These are phyloP conservation scores for Drosophila baimaii DNA, from an alignment of 1,140 invertebrate genomes.

Conservation along the genomic window DNA sequence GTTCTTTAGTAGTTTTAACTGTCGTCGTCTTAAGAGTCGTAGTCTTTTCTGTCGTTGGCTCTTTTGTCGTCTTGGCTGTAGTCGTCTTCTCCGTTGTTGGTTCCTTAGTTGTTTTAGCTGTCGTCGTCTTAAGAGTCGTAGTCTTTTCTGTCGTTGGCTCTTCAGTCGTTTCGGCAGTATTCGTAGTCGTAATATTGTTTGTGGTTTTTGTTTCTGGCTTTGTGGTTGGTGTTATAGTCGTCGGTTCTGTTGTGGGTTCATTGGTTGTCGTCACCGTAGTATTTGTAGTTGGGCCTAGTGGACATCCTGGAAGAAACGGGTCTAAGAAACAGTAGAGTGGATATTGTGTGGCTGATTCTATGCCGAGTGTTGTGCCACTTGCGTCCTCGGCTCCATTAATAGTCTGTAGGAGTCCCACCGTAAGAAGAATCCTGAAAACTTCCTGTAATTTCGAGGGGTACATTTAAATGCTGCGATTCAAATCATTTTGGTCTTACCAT, in stretches of 20 bases:
- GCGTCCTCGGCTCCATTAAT: background rate
- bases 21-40: background rate
- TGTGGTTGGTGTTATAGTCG: background rate
- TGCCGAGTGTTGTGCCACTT: background rate
- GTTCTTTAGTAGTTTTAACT: background rate
- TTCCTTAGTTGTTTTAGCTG: background rate
- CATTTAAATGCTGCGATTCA: background rate
- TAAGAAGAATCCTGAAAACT: background rate
- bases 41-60: background rate
- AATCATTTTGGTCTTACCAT: constrained; percentile 13
- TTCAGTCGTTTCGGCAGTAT: background rate
- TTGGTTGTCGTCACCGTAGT: background rate
- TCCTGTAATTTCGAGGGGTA: background rate
- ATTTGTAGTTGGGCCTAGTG: background rate
- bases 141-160: background rate
- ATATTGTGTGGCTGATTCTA: background rate
- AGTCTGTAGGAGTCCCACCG: background rate
- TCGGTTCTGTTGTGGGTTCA: too few relatives aligned
- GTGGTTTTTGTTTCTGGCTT: background rate
- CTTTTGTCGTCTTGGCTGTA: background rate
- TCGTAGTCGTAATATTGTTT: background rate
- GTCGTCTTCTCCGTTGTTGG: background rate
- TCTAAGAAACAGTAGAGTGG: background rate
- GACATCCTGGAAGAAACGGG: constrained; percentile 3
- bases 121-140: background rate